Evolutionary conservation across 2,888 invertebrate genomes (phyloP), one percentile per base, ranked within the genome.

Genomic region (Limnephilus lunatus): DNA sequence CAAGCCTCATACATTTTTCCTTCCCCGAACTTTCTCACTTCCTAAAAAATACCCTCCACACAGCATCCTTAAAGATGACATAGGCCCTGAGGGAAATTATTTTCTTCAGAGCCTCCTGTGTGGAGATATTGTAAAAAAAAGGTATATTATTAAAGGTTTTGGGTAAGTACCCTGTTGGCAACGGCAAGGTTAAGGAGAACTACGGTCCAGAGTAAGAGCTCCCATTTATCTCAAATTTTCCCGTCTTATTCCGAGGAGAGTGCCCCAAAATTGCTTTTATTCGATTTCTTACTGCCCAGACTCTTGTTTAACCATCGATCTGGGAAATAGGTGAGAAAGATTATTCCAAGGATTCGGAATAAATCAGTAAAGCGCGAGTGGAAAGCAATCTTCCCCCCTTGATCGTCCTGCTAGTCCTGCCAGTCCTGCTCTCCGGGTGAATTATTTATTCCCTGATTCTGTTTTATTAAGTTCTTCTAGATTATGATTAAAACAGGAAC

Each of bases 251-350:
- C 83, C 83, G 32, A 35, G 14, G 35, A 83, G 83, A 83, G 83
- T 83, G 15, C n/a, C 53, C 30, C 85, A 30, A 85, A 85, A 85
- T 85, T 85, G 85, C 85, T 85, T 85, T 85, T 30, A 85, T 85
- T 44, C 35, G 85, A 85, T 85, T 85, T 85, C 85, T 44, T 85
- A 85, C 44, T 12, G n/a, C 39, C 44, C n/a, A 83, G 35, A 39
- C 85, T 85, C n/a, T 85, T 85, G 83, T 85, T 30, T 85, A 85
- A 39, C 44, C 30, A n/a, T 85, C 83, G 83, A 35, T 39, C 85
- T 25, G 4, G 39, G 44, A 39, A 85, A 39, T 85, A 85, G 85
- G 85, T 85, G 85, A n/a, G 85, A 44, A 85, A 39, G 39, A 85
- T 85, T 85, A 85, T 85, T 44, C 85, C 85, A 44, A 44, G 85